A percentile compares a stretch with the other conserved stretches of the same genome.
Conservation (phyloP, 1,140 invertebrate species). For the Arion vulgaris region DNA sequence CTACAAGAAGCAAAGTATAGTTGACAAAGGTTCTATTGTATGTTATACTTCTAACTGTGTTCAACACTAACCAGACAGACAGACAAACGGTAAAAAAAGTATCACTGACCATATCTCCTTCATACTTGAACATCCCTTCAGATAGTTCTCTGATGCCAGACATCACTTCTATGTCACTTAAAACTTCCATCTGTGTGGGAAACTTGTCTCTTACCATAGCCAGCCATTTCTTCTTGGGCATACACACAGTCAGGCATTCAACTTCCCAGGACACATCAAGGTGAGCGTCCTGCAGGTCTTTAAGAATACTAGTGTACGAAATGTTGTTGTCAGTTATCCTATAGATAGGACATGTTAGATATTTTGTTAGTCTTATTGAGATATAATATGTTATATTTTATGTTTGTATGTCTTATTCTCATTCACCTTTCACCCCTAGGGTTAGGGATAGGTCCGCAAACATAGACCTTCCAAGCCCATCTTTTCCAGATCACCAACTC, state of each 20-base stretch:
- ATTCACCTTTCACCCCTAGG: too few relatives aligned
- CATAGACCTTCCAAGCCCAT: too few relatives aligned
- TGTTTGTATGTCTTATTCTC: too few relatives aligned
- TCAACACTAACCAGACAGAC: neutral
- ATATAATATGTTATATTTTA: too few relatives aligned
- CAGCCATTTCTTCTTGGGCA: slow-evolving; percentile 68
- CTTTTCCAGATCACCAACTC: too few relatives aligned
- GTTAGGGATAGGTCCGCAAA: too few relatives aligned
- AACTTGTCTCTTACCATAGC: slow-evolving; percentile 67
- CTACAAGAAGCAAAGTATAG: neutral
- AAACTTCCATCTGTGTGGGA: slow-evolving; percentile 65
- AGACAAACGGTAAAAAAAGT: neutral
- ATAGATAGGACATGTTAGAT: neutral
- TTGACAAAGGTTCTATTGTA: neutral
- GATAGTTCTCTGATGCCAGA: slow-evolving; percentile 67
- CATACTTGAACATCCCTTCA: slow-evolving; percentile 69
- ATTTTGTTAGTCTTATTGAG: too few relatives aligned
- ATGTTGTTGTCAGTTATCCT: slow-evolving; percentile 61
- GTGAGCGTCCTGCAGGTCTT: slow-evolving; percentile 57
- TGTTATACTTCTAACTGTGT: neutral
- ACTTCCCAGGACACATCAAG: slow-evolving; percentile 70
- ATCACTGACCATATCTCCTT: slow-evolving; percentile 53
- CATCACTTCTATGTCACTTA: slow-evolving; percentile 62
- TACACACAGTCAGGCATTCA: slow-evolving; percentile 64
- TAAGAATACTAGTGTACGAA: slow-evolving; percentile 63